Evolutionary conservation across 2,113 vertebrate genomes (phyloP).

Genomic region (Fulica atra): DNA sequence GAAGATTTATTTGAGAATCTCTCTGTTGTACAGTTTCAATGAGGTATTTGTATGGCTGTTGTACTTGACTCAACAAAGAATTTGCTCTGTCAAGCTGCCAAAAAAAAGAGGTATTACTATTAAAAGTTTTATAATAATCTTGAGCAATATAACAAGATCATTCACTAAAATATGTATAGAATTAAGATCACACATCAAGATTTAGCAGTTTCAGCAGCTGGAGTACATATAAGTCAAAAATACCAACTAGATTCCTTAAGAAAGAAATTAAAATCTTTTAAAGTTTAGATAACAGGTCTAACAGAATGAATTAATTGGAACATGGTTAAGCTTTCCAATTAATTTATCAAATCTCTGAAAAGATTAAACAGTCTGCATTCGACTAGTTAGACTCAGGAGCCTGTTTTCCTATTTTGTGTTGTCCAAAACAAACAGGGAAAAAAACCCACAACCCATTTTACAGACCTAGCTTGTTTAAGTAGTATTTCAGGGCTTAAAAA

Average conservation of each 20-base stretch:
- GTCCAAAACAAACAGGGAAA: not conserved
- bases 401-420: not conserved
- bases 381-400: not conserved
- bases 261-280: not conserved
- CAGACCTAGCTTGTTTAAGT: not conserved
- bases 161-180: not conserved
- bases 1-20: slow-evolving; percentile 84
- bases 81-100: slow-evolving; percentile 86
- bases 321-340: not conserved
- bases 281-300: not conserved
- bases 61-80: slow-evolving; percentile 86
- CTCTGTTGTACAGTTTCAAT: slow-evolving; percentile 89
- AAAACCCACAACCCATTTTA: not conserved
- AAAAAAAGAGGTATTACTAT: not conserved
- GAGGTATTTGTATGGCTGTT: slow-evolving; percentile 94
- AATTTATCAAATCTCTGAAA: not conserved
- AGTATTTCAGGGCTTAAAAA: not conserved
- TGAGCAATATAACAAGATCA: not conserved
- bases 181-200: not conserved
- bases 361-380: not conserved
- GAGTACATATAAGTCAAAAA: not conserved
- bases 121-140: not conserved
- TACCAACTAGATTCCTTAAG: not conserved
- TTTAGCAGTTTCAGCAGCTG: not conserved
- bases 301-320: not conserved